These are phyloP conservation scores for Drosophila suzukii DNA, from an alignment of 1,140 invertebrate species.

Conservation along the genomic window DNA sequence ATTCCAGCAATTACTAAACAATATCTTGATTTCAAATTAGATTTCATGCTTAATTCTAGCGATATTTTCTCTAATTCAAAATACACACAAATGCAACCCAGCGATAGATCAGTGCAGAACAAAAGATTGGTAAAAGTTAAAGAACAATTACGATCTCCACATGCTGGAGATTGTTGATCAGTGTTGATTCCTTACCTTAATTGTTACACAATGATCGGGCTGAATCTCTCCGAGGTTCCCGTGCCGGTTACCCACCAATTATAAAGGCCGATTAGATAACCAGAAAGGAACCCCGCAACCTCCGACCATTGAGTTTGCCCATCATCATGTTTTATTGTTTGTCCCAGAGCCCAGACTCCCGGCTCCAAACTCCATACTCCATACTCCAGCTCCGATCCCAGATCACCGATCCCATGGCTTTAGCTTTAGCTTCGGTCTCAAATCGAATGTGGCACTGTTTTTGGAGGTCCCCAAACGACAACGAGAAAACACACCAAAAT, in stretches of 20 bases:
- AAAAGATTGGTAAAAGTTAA: conserved; percentile 30
- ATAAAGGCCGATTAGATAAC: conserved; percentile 80
- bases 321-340: conserved; percentile 73
- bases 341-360: conserved; percentile 3
- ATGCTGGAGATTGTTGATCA: conserved; percentile 44
- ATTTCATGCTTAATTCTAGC: conserved; percentile 32
- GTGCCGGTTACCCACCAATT: conserved; percentile 64
- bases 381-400: not conserved
- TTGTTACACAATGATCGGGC: conserved; percentile 80
- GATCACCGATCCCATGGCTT: conserved; percentile 4
- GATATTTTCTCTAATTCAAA: conserved; percentile 7
- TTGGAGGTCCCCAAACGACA: conserved; percentile 60
- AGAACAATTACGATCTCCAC: conserved; percentile 36
- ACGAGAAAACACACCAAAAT: conserved; percentile 55
- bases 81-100: conserved; percentile 22
- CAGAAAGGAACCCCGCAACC: conserved; percentile 32
- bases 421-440: not conserved
- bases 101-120: conserved; percentile 15
- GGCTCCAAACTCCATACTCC: not conserved
- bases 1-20: conserved; percentile 20
- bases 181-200: conserved; percentile 73
- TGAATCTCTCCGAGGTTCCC: conserved; percentile 51
- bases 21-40: conserved; percentile 35
- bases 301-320: conserved; percentile 38
- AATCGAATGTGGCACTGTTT: conserved; percentile 57